Percentiles rank a stretch among this genome's conserved stretches.
Evolutionary conservation across 2,113 vertebrate species (phyloP).

Genomic region (Calypte anna): DNA sequence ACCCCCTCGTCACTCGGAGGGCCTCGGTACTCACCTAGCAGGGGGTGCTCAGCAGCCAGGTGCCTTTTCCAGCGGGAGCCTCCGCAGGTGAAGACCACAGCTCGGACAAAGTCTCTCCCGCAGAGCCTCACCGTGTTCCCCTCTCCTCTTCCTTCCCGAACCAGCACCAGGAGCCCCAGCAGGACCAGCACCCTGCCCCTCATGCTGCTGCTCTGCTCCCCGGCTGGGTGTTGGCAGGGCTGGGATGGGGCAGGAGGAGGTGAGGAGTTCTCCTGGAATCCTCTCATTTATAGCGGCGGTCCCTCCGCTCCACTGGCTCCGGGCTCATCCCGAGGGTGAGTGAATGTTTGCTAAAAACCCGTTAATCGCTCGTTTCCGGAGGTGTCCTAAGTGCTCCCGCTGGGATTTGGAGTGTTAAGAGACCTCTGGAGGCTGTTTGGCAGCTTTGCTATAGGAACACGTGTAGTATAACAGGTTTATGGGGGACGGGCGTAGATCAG

Average conservation of each 20-base stretch:
- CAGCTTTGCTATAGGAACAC: background rate
- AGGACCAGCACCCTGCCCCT: background rate
- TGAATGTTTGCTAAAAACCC: constrained; percentile 51
- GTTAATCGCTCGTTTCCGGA: background rate
- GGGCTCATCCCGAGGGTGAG: background rate
- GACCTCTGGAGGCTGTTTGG: background rate
- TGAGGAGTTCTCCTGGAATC: background rate
- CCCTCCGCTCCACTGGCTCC: background rate
- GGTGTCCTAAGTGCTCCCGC: background rate
- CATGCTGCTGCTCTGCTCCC: background rate
- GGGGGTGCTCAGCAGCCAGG: background rate
- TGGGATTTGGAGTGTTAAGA: constrained; percentile 4
- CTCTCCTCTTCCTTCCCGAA: constrained; percentile 34
- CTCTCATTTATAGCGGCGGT: constrained; percentile 45
- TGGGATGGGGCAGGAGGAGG: background rate
- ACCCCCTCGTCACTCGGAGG: no score
- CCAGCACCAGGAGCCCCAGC: background rate
- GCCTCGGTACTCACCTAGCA: no score
- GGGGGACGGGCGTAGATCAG: background rate
- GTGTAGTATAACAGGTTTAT: background rate
- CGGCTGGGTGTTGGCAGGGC: background rate
- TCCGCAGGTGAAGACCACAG: constrained; percentile 86
- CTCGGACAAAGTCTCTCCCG: constrained; percentile 81
- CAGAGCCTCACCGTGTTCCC: constrained; percentile 79
- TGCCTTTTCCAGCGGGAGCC: constrained; percentile 86